These are phyloP conservation scores for Trichomalopsis sarcophagae DNA, from an alignment of 1,140 invertebrate species.

Conservation along the genomic window DNA sequence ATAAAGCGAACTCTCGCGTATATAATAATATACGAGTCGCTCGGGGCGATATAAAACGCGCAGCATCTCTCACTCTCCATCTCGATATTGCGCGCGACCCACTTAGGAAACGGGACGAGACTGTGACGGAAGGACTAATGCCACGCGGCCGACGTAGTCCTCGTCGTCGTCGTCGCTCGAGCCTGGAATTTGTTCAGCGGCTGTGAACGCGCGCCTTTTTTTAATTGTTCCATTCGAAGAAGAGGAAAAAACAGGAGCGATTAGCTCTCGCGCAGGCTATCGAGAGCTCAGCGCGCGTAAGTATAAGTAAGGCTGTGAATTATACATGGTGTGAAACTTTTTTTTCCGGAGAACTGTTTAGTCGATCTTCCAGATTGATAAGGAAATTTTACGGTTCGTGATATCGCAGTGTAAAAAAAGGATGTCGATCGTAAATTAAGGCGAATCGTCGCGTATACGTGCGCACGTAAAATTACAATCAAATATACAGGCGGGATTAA, in stretches of 20 bases:
- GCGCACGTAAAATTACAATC: too few relatives aligned
- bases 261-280: background rate
- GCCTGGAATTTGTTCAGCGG: background rate
- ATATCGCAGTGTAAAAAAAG: too few relatives aligned
- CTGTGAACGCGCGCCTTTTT: background rate
- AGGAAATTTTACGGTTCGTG: too few relatives aligned
- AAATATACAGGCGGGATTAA: too few relatives aligned
- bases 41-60: background rate
- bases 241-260: background rate
- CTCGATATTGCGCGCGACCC: conserved; percentile 48
- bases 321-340: background rate
- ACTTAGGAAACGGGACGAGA: conserved; percentile 52
- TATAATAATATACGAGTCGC: background rate
- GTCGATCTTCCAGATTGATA: background rate
- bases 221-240: conserved; percentile 26
- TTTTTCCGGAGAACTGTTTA: background rate
- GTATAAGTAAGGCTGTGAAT: background rate
- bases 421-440: too few relatives aligned
- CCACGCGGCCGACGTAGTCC: background rate
- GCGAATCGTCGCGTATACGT: too few relatives aligned
- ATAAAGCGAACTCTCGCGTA: background rate
- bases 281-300: background rate
- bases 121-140: conserved; percentile 28
- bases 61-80: conserved; percentile 51
- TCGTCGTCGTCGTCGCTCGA: background rate